Base-by-base conservation (phyloP, 2,888 invertebrate species). In the Osmoderma eremita region DNA sequence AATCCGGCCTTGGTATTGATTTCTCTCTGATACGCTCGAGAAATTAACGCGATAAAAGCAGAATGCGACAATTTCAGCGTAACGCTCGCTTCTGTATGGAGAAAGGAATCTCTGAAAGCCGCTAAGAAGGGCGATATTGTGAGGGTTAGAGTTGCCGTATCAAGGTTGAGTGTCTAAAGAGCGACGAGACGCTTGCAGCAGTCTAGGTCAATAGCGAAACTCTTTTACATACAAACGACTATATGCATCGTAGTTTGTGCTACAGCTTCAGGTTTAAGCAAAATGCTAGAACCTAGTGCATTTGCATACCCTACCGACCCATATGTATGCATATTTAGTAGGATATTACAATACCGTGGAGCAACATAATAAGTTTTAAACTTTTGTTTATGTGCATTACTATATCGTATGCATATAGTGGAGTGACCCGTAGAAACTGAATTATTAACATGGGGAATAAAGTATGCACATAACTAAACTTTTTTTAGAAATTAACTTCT, bases 151-250 rank as follows among this genome's bases (percentile, higher is more conserved):
- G 56, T 41, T 61, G 30, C 30, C 30, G 45, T 45, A 48, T 61
- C 58, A 48, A 61, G 58, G 58, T 61, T 61, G 58, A 48, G 58
- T 41, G 45, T 48, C 45, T 61, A 61, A 61, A 61, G 58, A 45
- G 45, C 58, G 45, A 18, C 17, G 20, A 20, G 20, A 48, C 45
- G 58, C 45, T 61, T 61, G 30, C 30, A 48, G 45, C 41, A 45
- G 45, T 45, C 58, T 61, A 48, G 58, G 58, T 61, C 48, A 61
- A 61, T 61, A 45, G 41, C 45, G 58, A 48, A 61, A 61, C 58
- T 30, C 36, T 41, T 61, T 58, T 61, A 30, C 48, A 61, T 30
- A 61, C 20, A 61, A 61, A 61, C 58, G 48, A 45, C 58, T 42
- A 48, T 36, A 48, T 61, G 39, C 18, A 54, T 39, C 17, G 54